phyloP scores from a whole-genome alignment of 1,140 invertebrate genomes.

The Drosophila paulistorum region DNA sequence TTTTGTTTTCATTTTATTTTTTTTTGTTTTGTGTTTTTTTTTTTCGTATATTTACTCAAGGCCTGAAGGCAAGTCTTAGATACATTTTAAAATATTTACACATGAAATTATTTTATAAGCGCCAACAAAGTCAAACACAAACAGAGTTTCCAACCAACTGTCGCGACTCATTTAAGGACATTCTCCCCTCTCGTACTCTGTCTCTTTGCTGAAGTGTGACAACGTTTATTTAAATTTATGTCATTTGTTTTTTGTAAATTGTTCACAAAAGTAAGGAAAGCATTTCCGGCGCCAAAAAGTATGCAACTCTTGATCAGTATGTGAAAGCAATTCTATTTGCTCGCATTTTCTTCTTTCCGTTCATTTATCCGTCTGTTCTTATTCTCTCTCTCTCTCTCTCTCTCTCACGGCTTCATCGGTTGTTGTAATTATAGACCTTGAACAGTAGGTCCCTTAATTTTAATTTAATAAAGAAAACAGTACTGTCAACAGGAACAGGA shows the following conservation, averaged over 20 bases:
- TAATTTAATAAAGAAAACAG: too few relatives aligned
- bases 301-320: too few relatives aligned
- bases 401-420: too few relatives aligned
- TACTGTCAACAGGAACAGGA: too few relatives aligned
- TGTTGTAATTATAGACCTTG: too few relatives aligned
- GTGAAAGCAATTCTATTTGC: too few relatives aligned
- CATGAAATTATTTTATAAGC: slow-evolving; percentile 66
- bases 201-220: not conserved
- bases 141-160: slow-evolving; percentile 12
- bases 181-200: not conserved
- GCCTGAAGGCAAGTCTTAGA: slow-evolving; percentile 27
- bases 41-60: slow-evolving; percentile 59
- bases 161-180: not conserved
- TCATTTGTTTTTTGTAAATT: not conserved
- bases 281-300: too few relatives aligned
- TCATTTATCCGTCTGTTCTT: too few relatives aligned
- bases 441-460: too few relatives aligned
- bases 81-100: slow-evolving; percentile 76
- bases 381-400: too few relatives aligned
- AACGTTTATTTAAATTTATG: slow-evolving; percentile 6
- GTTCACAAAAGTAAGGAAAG: too few relatives aligned
- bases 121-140: slow-evolving; percentile 61
- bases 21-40: slow-evolving; percentile 54
- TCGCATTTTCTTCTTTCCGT: too few relatives aligned
- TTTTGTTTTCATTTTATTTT: slow-evolving; percentile 38